Base-by-base conservation (phyloP, 1,140 invertebrate genomes). In the Eubasilissa regina region DNA sequence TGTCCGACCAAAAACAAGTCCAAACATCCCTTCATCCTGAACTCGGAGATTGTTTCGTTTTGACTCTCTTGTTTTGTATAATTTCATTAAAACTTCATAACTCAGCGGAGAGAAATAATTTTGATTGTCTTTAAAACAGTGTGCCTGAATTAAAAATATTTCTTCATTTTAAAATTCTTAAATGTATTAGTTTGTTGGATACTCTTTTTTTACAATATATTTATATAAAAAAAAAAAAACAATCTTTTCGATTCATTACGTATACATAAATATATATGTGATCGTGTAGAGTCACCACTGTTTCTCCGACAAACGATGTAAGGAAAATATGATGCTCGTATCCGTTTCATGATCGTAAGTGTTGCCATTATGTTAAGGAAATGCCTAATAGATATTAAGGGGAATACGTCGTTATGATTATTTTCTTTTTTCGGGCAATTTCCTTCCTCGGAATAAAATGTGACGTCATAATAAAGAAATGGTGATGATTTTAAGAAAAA, bases 1-100 rank as follows among this genome's bases (percentile, higher is more conserved):
- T 47, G 64, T 68, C 64, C 64, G 3, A 79, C 53, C 44, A 58
- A 80, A 66, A 75, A 75, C 74, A 75, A 10, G 74, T 43, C 74
- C 74, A 75, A 80, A 75, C 73, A 75, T 53, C 48, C 75, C 66
- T 80, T 47, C 56, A 76, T 56, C 66, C 64, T 80, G 78, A 80
- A 80, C 78, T 76, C 53, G 15, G 73, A 68, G 56, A 53, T 55
- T 75, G 66, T 62, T 79, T 66, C 60, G 56, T 51, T 55, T 68
- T 68, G 64, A 68, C 64, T 68, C 19, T 68, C 64, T 68, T 68
- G 64, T 68, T 58, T 47, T 48, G 78, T 45, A 80, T 80, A 80
- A 80, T 64, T 80, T 75, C 53, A 80, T 75, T 80, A 75, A 45
- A 47, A 64, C 64, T 68, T 68, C 45, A 68, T 25, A 72, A 62